Percentiles rank a stretch among this genome's conserved stretches.
Evolutionary conservation across 2,888 invertebrate species (phyloP).

Genomic region (Phrixothrix hirtus): DNA sequence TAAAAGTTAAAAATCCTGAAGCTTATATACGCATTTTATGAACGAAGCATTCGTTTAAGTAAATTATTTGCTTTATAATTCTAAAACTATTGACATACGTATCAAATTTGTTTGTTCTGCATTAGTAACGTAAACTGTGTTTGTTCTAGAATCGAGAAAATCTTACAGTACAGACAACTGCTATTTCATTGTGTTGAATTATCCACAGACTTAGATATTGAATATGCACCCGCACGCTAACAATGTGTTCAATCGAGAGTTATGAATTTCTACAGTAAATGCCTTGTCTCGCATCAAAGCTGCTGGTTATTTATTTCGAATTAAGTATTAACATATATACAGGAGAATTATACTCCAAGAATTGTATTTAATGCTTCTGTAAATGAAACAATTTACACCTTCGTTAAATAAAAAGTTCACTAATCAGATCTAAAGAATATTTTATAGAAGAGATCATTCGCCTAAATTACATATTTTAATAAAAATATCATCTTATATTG

Average conservation of each 20-base stretch:
- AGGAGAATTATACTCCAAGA: too few relatives aligned
- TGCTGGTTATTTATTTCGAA: background rate
- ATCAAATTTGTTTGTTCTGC: constrained; percentile 44
- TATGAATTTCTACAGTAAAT: constrained; percentile 11
- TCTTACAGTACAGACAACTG: constrained; percentile 41
- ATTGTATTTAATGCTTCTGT: too few relatives aligned
- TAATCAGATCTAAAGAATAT: too few relatives aligned
- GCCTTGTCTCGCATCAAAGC: constrained; percentile 5
- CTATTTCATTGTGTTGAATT: constrained; percentile 44
- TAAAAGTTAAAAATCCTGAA: constrained; percentile 4
- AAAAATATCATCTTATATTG: too few relatives aligned
- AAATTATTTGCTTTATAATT: constrained; percentile 33
- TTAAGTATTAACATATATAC: background rate
- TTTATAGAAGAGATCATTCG: too few relatives aligned
- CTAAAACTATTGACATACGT: constrained; percentile 42
- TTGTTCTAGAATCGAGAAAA: constrained; percentile 43
- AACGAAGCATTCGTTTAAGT: constrained; percentile 1
- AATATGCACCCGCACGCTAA: constrained; percentile 32
- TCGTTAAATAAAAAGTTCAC: too few relatives aligned
- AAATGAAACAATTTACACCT: too few relatives aligned
- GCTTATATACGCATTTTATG: constrained; percentile 6
- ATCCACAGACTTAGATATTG: constrained; percentile 40
- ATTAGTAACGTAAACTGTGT: constrained; percentile 39
- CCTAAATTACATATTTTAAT: too few relatives aligned
- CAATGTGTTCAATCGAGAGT: constrained; percentile 23